Conservation (phyloP, 2,113 vertebrate species). For the Antennarius striatus region DNA sequence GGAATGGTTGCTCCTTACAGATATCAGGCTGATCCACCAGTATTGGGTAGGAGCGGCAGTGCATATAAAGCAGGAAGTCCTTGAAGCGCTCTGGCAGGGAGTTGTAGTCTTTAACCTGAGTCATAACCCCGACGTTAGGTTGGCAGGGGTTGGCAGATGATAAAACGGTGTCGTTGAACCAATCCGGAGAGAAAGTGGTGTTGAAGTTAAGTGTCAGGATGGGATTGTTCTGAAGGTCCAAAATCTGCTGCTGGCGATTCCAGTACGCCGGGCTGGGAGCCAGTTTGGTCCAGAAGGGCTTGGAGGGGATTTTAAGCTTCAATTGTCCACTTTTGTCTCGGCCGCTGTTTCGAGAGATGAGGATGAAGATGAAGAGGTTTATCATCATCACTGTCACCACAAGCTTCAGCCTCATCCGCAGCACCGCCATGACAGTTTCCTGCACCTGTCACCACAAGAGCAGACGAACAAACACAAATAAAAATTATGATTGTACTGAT, state of each 20-base stretch:
- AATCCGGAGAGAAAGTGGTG: conserved; percentile 32
- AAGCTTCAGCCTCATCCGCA: conserved; percentile 70
- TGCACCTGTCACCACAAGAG: conserved; percentile 52
- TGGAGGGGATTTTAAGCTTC: conserved; percentile 61
- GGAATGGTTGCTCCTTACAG: conserved; percentile 77
- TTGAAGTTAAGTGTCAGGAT: conserved; percentile 30
- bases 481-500: not conserved
- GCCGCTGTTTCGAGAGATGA: conserved; percentile 63
- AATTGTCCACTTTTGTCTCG: conserved; percentile 53
- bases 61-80: conserved; percentile 83
- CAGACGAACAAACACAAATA: conserved; percentile 9
- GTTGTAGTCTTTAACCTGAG: conserved; percentile 79
- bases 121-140: conserved; percentile 58
- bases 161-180: conserved; percentile 57
- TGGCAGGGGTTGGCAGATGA: conserved; percentile 52
- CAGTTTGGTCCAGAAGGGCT: conserved; percentile 74
- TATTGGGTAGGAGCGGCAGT: conserved; percentile 79
- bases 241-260: conserved; percentile 83
- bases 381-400: conserved; percentile 71
- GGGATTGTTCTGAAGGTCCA: conserved; percentile 71
- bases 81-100: conserved; percentile 79
- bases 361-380: conserved; percentile 79
- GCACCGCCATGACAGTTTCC: conserved; percentile 67
- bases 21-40: conserved; percentile 76
- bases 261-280: conserved; percentile 74